phyloP scores from a whole-genome alignment of 1,140 invertebrate species.

The Coelopa frigida region DNA sequence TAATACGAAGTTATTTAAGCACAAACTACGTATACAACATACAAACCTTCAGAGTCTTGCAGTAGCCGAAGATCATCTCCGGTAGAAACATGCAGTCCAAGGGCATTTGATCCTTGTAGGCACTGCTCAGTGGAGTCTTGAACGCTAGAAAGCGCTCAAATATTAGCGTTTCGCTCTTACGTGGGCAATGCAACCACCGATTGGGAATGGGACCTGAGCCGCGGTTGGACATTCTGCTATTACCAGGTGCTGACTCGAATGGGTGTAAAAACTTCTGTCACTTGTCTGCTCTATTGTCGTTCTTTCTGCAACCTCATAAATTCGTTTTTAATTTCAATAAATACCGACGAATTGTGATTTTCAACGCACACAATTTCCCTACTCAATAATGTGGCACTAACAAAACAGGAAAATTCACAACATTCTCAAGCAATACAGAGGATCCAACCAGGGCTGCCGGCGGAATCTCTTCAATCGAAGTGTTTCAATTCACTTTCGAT shows the following conservation, averaged over 20 bases:
- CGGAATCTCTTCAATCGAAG: too few species aligned
- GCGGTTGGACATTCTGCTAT: conserved; percentile 14
- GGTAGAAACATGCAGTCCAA: conserved; percentile 73
- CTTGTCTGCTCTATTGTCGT: too few species aligned
- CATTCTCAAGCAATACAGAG: too few species aligned
- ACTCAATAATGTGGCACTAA: too few species aligned
- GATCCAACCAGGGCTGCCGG: too few species aligned
- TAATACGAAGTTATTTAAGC: not conserved
- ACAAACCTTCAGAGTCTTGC: conserved; percentile 63
- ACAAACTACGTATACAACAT: conserved; percentile 2
- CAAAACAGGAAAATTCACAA: too few species aligned
- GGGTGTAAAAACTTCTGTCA: too few species aligned
- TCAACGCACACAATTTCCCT: too few species aligned
- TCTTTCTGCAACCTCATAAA: too few species aligned
- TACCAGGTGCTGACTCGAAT: not conserved
- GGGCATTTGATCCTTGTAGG: conserved; percentile 74
- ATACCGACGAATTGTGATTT: too few species aligned
- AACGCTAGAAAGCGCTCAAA: conserved; percentile 81
- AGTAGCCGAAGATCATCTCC: conserved; percentile 69
- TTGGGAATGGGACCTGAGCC: conserved; percentile 66
- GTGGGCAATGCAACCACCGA: conserved; percentile 87
- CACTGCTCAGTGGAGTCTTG: conserved; percentile 78
- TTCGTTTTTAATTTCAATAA: too few species aligned
- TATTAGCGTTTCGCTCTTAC: conserved; percentile 69
- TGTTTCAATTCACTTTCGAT: too few species aligned